These are phyloP conservation scores for Atta colombica DNA, from an alignment of 1,140 invertebrate genomes.

Conservation along the genomic window DNA sequence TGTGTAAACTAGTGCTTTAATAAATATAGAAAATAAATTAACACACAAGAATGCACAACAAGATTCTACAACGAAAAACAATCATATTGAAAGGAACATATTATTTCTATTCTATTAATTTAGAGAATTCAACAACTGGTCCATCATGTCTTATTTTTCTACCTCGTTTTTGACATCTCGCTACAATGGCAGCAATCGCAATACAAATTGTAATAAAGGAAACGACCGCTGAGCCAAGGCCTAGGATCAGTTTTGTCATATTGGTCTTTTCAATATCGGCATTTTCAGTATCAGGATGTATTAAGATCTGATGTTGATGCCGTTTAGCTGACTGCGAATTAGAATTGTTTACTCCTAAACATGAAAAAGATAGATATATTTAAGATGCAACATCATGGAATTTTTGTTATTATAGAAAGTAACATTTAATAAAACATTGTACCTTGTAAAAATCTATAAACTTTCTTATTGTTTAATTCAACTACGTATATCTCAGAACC, in stretches of 20 bases:
- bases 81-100: conserved; percentile 36
- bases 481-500: conserved; percentile 91
- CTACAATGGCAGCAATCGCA: conserved; percentile 80
- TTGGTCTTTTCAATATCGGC: conserved; percentile 62
- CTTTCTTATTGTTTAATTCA: conserved; percentile 89
- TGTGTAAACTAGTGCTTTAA: neutral
- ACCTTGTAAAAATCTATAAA: conserved; percentile 89
- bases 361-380: conserved; percentile 24
- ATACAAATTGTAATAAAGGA: conserved; percentile 81
- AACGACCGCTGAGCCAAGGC: conserved; percentile 76
- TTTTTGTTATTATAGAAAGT: neutral
- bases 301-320: conserved; percentile 73
- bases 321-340: conserved; percentile 43
- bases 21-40: conserved; percentile 53
- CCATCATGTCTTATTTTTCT: conserved; percentile 78
- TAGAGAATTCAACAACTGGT: conserved; percentile 81
- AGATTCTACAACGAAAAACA: conserved; percentile 55
- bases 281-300: conserved; percentile 62
- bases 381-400: neutral
- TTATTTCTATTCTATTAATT: conserved; percentile 80
- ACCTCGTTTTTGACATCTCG: conserved; percentile 85
- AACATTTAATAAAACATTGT: conserved; percentile 50
- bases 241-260: conserved; percentile 73
- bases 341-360: conserved; percentile 65
- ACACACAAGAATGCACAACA: conserved; percentile 48